These are phyloP conservation scores for Phalera bucephala DNA, from an alignment of 2,888 invertebrate species.

Conservation along the genomic window DNA sequence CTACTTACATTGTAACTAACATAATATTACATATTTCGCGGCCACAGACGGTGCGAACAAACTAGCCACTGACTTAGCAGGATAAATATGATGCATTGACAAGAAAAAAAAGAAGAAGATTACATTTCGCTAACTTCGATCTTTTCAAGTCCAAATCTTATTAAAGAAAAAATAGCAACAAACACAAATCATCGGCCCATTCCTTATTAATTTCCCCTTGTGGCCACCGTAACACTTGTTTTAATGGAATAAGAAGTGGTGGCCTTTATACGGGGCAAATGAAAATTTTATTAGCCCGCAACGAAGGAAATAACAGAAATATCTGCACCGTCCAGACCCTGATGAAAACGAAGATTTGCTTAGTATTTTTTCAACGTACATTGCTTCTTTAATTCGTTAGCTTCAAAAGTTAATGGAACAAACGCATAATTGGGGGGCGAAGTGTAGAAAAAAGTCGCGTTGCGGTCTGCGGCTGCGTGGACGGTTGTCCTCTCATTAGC, in stretches of 20 bases:
- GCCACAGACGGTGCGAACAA: too few relatives aligned
- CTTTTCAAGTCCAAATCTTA: too few relatives aligned
- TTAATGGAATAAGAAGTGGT: slow-evolving; percentile 9
- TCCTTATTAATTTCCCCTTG: neutral
- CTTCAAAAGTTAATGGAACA: slow-evolving; percentile 9
- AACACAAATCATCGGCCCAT: neutral
- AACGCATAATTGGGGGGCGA: slow-evolving; percentile 7
- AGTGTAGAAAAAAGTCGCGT: slow-evolving; percentile 3
- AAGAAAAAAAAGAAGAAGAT: too few relatives aligned
- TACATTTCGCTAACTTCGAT: too few relatives aligned
- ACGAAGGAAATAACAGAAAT: slow-evolving; percentile 35
- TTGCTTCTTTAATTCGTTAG: slow-evolving; percentile 14
- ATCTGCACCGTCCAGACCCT: slow-evolving; percentile 16
- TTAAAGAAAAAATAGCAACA: too few relatives aligned
- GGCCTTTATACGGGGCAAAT: slow-evolving; percentile 4
- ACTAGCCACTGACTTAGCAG: too few relatives aligned
- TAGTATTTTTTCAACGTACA: slow-evolving; percentile 15
- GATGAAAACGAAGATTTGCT: slow-evolving; percentile 26
- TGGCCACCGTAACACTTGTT: slow-evolving; percentile 3
- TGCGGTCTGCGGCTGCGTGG: neutral
- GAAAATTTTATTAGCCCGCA: slow-evolving; percentile 25
- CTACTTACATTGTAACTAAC: too few relatives aligned
- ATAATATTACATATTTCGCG: too few relatives aligned
- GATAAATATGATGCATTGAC: too few relatives aligned
- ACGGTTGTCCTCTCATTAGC: slow-evolving; percentile 29